phyloP scores from a whole-genome alignment of 2,113 vertebrate genomes.

The Oreotragus oreotragus region DNA sequence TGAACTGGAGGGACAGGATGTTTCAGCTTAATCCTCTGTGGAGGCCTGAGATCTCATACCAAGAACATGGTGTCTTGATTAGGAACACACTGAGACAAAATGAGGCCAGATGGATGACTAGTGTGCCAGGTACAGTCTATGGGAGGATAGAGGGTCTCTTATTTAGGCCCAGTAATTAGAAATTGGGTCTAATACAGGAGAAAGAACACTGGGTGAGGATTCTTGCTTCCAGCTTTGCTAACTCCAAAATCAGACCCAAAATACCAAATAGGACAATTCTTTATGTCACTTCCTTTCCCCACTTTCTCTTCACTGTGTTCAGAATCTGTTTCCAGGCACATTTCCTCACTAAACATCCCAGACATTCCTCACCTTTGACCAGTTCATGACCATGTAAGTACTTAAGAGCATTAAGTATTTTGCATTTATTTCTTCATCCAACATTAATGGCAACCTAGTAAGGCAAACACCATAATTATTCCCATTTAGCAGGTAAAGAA shows the following conservation, averaged over 20 bases:
- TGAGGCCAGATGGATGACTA: neutral
- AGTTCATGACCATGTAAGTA: neutral
- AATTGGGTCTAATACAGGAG: neutral
- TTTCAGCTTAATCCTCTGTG: neutral
- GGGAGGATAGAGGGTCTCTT: neutral
- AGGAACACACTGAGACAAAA: conserved; percentile 5
- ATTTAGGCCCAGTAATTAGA: neutral
- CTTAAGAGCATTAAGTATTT: neutral
- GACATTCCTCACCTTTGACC: neutral
- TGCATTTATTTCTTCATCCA: neutral
- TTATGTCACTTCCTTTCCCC: neutral
- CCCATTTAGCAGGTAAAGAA: neutral
- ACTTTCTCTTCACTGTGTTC: neutral
- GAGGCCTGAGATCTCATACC: neutral
- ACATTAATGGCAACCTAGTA: neutral
- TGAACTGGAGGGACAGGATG: neutral
- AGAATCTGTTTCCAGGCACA: neutral
- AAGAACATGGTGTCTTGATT: neutral
- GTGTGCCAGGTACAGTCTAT: neutral
- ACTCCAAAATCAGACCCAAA: conserved; percentile 8
- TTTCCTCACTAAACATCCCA: neutral
- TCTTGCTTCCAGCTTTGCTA: neutral
- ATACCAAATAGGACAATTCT: neutral
- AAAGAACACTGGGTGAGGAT: neutral
- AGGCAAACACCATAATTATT: neutral